Conservation (phyloP, 2,888 invertebrate species). For the Lasioglossum morio region DNA sequence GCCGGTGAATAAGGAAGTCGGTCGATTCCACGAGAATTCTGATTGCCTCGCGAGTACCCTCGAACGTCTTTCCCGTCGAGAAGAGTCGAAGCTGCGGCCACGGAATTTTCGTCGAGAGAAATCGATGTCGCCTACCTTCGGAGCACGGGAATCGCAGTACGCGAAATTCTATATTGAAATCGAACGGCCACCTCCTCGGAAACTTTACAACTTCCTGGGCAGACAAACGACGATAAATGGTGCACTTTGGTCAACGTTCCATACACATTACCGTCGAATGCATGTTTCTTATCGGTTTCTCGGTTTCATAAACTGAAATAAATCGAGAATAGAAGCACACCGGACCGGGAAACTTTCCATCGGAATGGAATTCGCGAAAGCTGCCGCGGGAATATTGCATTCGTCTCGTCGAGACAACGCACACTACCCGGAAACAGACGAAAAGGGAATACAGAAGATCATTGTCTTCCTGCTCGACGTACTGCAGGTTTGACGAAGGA, state of each 20-base stretch:
- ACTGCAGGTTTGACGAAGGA: neutral
- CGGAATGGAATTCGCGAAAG: neutral
- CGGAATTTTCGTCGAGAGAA: conserved; percentile 38
- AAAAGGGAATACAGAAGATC: neutral
- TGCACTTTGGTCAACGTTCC: conserved; percentile 61
- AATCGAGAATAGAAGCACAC: conserved; percentile 20
- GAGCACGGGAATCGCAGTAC: conserved; percentile 44
- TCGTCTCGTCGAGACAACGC: neutral
- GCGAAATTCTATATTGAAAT: conserved; percentile 55
- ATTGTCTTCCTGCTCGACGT: neutral
- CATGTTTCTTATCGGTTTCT: conserved; percentile 27
- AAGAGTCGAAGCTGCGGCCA: conserved; percentile 10
- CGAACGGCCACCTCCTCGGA: conserved; percentile 37
- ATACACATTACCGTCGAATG: conserved; percentile 39
- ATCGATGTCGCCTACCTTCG: conserved; percentile 41
- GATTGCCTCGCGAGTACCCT: conserved; percentile 7
- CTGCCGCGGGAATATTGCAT: neutral
- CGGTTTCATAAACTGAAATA: conserved; percentile 41
- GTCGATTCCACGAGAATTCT: conserved; percentile 49
- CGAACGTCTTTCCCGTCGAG: neutral
- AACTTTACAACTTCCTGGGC: conserved; percentile 62
- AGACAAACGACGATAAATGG: conserved; percentile 56
- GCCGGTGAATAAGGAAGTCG: conserved; percentile 15
- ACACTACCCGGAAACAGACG: neutral
- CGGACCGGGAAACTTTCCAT: neutral